These are phyloP conservation scores for Xenops minutus DNA, from an alignment of 2,797 vertebrate species.

Conservation along the genomic window DNA sequence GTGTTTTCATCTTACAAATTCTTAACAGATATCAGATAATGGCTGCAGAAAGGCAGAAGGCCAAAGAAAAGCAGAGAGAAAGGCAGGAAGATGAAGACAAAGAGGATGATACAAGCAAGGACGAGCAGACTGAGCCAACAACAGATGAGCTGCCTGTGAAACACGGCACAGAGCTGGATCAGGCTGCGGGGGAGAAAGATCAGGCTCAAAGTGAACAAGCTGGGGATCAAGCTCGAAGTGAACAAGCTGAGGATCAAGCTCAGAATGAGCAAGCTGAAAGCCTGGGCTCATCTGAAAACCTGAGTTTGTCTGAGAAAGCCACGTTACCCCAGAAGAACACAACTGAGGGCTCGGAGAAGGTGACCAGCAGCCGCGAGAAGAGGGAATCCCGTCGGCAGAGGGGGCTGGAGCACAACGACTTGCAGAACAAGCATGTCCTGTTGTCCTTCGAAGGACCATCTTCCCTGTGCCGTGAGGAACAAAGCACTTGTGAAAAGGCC, in stretches of 20 bases:
- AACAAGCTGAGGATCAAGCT: neutral
- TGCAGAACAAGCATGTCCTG: slow-evolving; percentile 83
- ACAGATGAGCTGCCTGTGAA: neutral
- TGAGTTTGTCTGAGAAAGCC: neutral
- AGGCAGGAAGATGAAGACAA: neutral
- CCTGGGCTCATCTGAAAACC: neutral
- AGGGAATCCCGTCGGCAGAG: slow-evolving; percentile 88
- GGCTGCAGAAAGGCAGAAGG: slow-evolving; percentile 74
- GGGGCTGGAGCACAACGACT: slow-evolving; percentile 91
- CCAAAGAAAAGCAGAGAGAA: slow-evolving; percentile 70
- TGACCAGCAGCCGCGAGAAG: slow-evolving; percentile 85
- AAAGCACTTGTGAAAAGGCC: neutral
- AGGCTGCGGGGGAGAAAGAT: neutral
- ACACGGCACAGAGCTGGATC: neutral
- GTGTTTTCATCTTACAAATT: neutral
- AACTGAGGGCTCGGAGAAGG: slow-evolving; percentile 55
- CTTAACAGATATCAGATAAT: slow-evolving; percentile 71
- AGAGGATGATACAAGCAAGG: neutral
- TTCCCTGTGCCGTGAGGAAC: neutral
- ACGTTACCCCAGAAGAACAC: neutral
- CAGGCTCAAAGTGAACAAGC: neutral
- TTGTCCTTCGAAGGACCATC: slow-evolving; percentile 39
- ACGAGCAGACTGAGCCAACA: neutral
- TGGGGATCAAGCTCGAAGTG: neutral
- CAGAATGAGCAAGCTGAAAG: neutral